Base-by-base conservation (phyloP, 2,797 vertebrate genomes). In the Leptodactylus fallax region DNA sequence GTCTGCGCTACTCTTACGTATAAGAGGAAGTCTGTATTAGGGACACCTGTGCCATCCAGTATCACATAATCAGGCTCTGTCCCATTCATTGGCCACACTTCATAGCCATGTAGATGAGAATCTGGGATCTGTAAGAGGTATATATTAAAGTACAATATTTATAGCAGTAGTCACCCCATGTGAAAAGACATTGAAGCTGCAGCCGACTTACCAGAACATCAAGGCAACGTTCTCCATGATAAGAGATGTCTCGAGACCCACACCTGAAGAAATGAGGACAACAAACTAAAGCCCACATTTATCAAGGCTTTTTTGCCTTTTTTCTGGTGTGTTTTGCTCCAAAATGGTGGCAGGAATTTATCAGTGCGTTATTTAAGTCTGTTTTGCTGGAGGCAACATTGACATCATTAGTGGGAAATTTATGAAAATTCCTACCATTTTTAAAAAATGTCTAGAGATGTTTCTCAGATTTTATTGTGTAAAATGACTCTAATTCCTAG, bases 201-300 rank as follows among this genome's bases (percentile, higher is more conserved):
- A 27, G 13, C 13, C 11, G 23, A 85, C 94, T 94, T 63, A 97
- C 96, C 13, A 89, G 95, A 69, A 93, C 92, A 84, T 95, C 95
- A 16, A 97, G 93, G 83, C 97, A 97, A 0, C 91, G 96, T 91
- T 97, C 97, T 60, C 69, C 90, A 90, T 91, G 91, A 90, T 97
- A 97, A 85, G 90, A 93, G 27, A 84, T 91, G 87, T 95, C 95
- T 82, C 94, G 93, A 91, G 94, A 92, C 74, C 95, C 96, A 91
- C 96, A 97, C 91, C 96, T 97, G 92, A 80, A 72, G 19, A 77
- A 63, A 25, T 21, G 60, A n/a, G n/a, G n/a, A n/a, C n/a, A n/a
- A n/a, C n/a, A n/a, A n/a, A n/a, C n/a, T n/a, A n/a, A n/a, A n/a
- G n/a, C n/a, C n/a, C n/a, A n/a, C n/a, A n/a, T n/a, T n/a, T n/a